phyloP scores from a whole-genome alignment of 2,888 invertebrate species.

The Autographa pulchrina region DNA sequence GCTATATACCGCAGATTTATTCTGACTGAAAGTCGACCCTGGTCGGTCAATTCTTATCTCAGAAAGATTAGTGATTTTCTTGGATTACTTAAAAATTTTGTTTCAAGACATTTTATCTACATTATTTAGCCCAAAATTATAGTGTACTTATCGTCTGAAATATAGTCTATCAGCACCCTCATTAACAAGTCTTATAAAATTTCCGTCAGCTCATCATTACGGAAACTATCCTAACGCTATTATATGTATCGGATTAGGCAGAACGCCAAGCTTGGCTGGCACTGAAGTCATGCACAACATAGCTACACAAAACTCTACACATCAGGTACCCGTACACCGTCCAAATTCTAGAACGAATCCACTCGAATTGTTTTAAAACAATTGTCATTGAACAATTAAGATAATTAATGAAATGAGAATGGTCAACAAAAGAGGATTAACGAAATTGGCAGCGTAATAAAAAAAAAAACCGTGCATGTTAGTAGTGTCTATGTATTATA shows the following conservation, averaged over 20 bases:
- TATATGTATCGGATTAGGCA: constrained; percentile 24
- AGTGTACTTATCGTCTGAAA: neutral
- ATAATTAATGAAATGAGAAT: neutral
- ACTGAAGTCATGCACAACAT: constrained; percentile 8
- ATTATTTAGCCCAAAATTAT: neutral
- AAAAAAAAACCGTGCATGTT: neutral
- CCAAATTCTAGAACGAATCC: neutral
- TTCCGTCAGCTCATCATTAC: constrained; percentile 11
- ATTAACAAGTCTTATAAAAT: neutral
- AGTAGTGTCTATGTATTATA: no score
- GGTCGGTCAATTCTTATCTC: no score
- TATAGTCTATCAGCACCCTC: no score
- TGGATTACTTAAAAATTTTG: no score
- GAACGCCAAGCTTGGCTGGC: constrained; percentile 20
- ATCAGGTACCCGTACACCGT: neutral
- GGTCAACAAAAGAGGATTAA: neutral
- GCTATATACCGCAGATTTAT: no score
- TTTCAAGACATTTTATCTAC: no score
- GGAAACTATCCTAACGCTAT: constrained; percentile 28
- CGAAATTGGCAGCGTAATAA: neutral
- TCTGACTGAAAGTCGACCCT: no score
- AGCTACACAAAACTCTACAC: neutral
- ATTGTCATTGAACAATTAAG: neutral
- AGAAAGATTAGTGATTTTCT: no score
- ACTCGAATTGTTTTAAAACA: neutral